Base-by-base conservation (phyloP, 2,888 invertebrate species). In the Neoaliturus tenellus region DNA sequence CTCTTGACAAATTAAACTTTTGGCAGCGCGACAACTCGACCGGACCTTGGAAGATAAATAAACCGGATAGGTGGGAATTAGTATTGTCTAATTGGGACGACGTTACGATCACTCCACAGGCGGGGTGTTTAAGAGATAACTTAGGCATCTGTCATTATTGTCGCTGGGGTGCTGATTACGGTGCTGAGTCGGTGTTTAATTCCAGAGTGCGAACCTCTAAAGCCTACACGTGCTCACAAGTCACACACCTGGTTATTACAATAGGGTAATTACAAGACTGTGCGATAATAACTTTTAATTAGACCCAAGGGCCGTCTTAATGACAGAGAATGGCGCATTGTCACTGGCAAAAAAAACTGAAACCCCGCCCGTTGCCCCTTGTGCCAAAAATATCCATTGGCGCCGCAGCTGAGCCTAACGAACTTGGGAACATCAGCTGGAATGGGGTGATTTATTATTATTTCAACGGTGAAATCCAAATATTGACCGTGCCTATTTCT, bases 291-390 rank as follows among this genome's bases (percentile, higher is more conserved):
- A 62, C 62, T 62, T 62, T 62, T 62, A 62, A 62, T 62, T 62
- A 62, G 62, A 28, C 28, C 62, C 62, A 31, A 14, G 31, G 62
- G 62, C 31, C 31, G 62, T 14, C 62, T 62, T 62, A 62, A 62
- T 28, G 28, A 62, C 62, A 28, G 62, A 14, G 62, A 62, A 62
- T 62, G 62, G 31, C 62, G 62, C 62, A 62, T 62, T 62, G 62
- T 62, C 62, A 62, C 20, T 31, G 62, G 28, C 25, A 55, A 62
- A 62, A 62, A 62, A 31, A 17, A 2, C 62, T 6, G 31, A 62
- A 31, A 3, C 28, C 28, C 62, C 10, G 28, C 28, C 62, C 17
- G 55, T 17, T 17, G 62, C 28, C 62, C 31, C 62, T 17, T 17
- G 62, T 17, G 28, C 62, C 28, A 5, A 31, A 62, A 62, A 62